Evolutionary conservation across 1,140 invertebrate species (phyloP), one percentile per base, ranked within the genome.

Genomic region (Alviniconcha marisindica): DNA sequence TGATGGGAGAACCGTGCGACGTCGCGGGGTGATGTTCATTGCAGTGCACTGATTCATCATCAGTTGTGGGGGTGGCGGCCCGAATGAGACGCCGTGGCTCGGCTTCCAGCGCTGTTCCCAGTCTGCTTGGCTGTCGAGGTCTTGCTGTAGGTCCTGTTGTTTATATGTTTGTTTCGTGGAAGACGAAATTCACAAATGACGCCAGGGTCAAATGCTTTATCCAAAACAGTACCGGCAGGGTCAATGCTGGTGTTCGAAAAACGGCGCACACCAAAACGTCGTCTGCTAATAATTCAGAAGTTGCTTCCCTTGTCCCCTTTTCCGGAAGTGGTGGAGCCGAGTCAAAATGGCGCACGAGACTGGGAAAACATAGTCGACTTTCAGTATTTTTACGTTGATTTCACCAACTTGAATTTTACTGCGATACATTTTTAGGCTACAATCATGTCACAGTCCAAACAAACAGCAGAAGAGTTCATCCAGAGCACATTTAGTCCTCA

Each of bases 401-500:
- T 48, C 48, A 31, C n/a, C 31, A 60, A 69, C 42, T 60, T 54
- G 33, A 66, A 15, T 69, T 44, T 56, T 18, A 51, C 44, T 82
- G 42, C 36, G 36, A 7, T 10, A 40, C 10, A 56, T 24, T 14
- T 60, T 36, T 36, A 78, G 12, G 15, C n/a, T 15, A 14, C n/a
- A 87, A 87, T 36, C 51, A 94, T 94, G 94, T 92, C 93, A 66
- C 90, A 93, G 89, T 92, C 92, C 82, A 92, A 92, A 86, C 92
- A 93, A 83, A 91, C 96, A 42, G 95, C 94, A n/a, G 91, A 96
- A 88, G 97, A 98, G 92, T 97, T 98, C 92, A 96, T 98, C 81
- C 96, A 96, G 91, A 96, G 96, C 92, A 95, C 96, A 44, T 99
- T 98, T 93, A 97, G 96, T 42, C 97, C 98, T 0, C 95, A 97